phyloP scores from a whole-genome alignment of 2,888 invertebrate genomes.

The Yponomeuta malinellus region DNA sequence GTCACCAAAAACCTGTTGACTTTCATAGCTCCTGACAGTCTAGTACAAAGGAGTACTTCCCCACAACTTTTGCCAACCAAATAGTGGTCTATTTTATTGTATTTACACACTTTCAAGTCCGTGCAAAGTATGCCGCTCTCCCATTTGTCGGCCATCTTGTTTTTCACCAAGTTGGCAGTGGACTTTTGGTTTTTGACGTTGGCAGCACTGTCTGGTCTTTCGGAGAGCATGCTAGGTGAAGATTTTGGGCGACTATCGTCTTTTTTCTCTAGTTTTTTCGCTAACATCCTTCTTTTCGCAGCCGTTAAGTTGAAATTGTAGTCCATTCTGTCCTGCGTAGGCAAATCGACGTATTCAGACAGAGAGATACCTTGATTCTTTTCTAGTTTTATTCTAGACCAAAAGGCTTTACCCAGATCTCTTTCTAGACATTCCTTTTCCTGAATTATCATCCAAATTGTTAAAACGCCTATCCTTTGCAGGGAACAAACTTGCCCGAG shows the following conservation, averaged over 20 bases:
- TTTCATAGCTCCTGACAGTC: constrained; percentile 40
- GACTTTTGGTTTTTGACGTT: constrained; percentile 36
- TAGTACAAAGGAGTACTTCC: constrained; percentile 52
- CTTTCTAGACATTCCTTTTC: constrained; percentile 36
- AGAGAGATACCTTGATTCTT: constrained; percentile 46
- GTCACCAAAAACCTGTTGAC: constrained; percentile 42
- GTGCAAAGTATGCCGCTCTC: constrained; percentile 46
- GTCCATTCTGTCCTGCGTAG: constrained; percentile 21
- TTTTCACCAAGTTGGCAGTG: not conserved
- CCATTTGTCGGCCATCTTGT: constrained; percentile 34
- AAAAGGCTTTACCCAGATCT: constrained; percentile 57
- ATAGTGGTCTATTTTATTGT: constrained; percentile 41
- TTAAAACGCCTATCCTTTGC: constrained; percentile 50
- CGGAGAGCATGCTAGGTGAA: constrained; percentile 29
- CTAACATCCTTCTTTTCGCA: constrained; percentile 46
- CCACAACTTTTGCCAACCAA: constrained; percentile 58
- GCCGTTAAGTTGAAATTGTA: constrained; percentile 48
- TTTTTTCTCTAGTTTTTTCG: constrained; percentile 34
- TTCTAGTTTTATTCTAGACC: constrained; percentile 57
- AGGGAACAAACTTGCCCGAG: constrained; percentile 53
- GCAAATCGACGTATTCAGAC: constrained; percentile 36
- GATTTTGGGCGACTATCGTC: constrained; percentile 42
- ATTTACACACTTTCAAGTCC: constrained; percentile 50
- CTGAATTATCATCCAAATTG: constrained; percentile 58
- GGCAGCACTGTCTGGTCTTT: constrained; percentile 49